A percentile compares a stretch with the other conserved stretches of the same genome.
These are phyloP conservation scores for Polyommatus icarus DNA, from an alignment of 2,888 invertebrate species.

Conservation along the genomic window DNA sequence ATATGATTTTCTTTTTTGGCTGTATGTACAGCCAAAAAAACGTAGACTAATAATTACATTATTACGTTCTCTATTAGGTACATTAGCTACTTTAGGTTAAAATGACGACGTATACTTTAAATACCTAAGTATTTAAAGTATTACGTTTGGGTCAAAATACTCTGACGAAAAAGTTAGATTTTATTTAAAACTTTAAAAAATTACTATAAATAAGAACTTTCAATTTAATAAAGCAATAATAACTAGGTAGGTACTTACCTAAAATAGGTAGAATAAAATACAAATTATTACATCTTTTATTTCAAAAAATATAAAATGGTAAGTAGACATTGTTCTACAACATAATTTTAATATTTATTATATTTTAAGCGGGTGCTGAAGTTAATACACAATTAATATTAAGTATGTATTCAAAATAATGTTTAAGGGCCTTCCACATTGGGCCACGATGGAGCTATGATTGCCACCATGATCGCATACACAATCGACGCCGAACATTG, in stretches of 20 bases:
- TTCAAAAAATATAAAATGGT: constrained; percentile 57
- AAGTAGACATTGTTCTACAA: constrained; percentile 37
- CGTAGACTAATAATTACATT: too few relatives aligned
- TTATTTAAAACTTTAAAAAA: too few relatives aligned
- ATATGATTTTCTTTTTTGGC: too few relatives aligned
- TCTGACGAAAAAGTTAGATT: too few relatives aligned
- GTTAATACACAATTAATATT: neutral
- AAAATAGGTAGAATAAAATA: constrained; percentile 57
- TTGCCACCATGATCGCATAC: neutral
- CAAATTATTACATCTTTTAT: constrained; percentile 62
- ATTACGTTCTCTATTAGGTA: too few relatives aligned
- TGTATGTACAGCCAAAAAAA: too few relatives aligned
- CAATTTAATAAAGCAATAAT: neutral
- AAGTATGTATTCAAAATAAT: neutral
- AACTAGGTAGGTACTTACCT: neutral
- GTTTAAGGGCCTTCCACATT: neutral
- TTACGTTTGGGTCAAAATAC: too few relatives aligned
- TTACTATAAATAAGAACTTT: neutral
- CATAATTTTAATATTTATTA: constrained; percentile 29
- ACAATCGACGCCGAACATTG: neutral
- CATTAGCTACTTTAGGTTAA: too few relatives aligned
- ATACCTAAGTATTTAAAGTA: too few relatives aligned
- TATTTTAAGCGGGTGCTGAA: constrained; percentile 13
- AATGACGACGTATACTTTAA: too few relatives aligned
- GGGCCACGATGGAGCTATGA: neutral